These are phyloP conservation scores for Eupithecia subumbrata DNA, from an alignment of 2,888 invertebrate species.

Conservation along the genomic window DNA sequence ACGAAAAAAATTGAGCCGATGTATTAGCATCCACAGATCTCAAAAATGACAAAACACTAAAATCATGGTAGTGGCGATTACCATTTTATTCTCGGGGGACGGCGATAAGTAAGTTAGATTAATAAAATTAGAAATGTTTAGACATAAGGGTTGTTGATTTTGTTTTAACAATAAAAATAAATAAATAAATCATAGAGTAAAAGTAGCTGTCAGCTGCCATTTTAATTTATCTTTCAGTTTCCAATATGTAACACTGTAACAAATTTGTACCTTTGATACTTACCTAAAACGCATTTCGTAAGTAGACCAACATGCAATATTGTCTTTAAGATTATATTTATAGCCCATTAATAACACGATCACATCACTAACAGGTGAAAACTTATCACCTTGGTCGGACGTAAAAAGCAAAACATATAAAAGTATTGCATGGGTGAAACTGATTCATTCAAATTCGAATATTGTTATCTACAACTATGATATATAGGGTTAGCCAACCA, in stretches of 20 bases:
- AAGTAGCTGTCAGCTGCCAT: too few relatives aligned
- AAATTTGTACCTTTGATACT: background rate
- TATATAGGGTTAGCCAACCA: background rate
- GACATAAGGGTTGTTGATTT: too few relatives aligned
- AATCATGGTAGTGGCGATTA: too few relatives aligned
- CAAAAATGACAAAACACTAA: too few relatives aligned
- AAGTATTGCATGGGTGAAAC: background rate
- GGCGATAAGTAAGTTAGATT: too few relatives aligned
- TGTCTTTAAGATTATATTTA: conserved; percentile 1
- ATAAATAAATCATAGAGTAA: too few relatives aligned
- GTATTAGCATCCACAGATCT: too few relatives aligned
- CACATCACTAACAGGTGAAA: conserved; percentile 12
- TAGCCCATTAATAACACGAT: background rate
- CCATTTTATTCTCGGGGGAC: too few relatives aligned
- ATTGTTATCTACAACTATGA: background rate
- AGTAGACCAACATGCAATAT: conserved; percentile 10
- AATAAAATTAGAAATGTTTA: too few relatives aligned
- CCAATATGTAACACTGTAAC: background rate
- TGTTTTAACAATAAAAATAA: too few relatives aligned
- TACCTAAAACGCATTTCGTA: background rate
- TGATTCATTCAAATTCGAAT: background rate
- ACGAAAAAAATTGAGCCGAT: too few relatives aligned
- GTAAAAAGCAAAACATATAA: conserved; percentile 1
- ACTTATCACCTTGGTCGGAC: background rate
- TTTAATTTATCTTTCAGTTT: too few relatives aligned